Percentiles rank a stretch among this genome's conserved stretches.
Conservation (phyloP, 2,113 vertebrate species). For the Euleptes europaea region DNA sequence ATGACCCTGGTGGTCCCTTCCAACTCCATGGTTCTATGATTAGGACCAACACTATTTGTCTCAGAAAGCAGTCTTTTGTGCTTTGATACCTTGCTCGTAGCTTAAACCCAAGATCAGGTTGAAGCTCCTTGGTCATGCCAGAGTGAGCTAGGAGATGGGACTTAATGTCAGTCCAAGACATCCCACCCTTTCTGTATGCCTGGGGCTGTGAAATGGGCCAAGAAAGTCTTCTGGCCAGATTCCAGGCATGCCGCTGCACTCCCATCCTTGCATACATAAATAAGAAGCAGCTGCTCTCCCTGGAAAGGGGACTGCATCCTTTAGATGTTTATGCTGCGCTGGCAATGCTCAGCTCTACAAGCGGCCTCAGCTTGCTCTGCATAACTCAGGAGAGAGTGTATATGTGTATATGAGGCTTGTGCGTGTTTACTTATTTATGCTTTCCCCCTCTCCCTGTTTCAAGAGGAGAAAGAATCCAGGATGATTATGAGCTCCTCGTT, state of each 20-base stretch:
- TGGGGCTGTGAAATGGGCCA: background rate
- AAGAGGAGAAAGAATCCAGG: background rate
- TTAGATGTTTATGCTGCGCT: background rate
- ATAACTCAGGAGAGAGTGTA: background rate
- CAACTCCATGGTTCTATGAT: too few species aligned
- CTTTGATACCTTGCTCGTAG: too few species aligned
- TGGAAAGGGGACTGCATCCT: rapidly evolving
- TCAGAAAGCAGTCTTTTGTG: too few species aligned
- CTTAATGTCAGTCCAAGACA: background rate
- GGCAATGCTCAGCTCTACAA: background rate
- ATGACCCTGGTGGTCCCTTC: too few species aligned
- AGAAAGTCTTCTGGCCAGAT: rapidly evolving
- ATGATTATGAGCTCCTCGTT: rapidly evolving
- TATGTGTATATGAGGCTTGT: rapidly evolving
- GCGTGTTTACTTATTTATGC: background rate
- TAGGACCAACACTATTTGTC: too few species aligned
- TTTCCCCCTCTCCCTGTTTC: background rate
- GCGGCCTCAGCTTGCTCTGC: background rate
- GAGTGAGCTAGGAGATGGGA: background rate
- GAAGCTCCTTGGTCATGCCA: background rate
- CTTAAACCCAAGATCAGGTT: background rate
- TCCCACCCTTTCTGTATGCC: background rate
- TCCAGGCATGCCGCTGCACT: background rate
- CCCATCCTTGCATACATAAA: background rate
- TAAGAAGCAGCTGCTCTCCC: background rate